Evolutionary conservation across 2,888 invertebrate species (phyloP), one percentile per base, ranked within the genome.

Genomic region (Salticus scenicus): DNA sequence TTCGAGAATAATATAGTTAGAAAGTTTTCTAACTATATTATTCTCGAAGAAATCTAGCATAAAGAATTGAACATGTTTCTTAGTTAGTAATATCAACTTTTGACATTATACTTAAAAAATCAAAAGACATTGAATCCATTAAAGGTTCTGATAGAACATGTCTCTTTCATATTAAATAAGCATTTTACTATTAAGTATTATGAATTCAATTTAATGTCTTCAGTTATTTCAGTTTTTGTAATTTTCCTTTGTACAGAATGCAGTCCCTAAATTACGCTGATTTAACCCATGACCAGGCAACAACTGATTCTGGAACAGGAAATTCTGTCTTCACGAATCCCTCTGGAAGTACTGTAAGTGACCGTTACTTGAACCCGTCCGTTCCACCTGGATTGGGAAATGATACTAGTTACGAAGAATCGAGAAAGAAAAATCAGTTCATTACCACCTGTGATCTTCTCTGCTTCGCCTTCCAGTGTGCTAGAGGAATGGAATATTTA

Each of bases 401-500:
- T 5, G 79, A 75, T 14, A 30, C 31, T 7, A 42, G 66, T 27
- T 37, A 63, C 10, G 75, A 86, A 47, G 86, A 71, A 17, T 2
- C 30, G 1, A 51, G 28, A 24, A 73, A 64, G 28, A 72, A 63
- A 31, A 57, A 82, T 31, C 17, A 37, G 0, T 87, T 89, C 30
- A 81, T 90, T 8, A 91, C 91, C 20, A 97, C 97, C 0, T 94
- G 95, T 73, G 97, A 97, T 91, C 92, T 98, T 8, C 92, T 98
- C 17, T 95, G 95, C 73, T 98, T 96, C 96, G 94, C 96, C 0
- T 98, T 96, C 91, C 98, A 98, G 92, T 96, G 98, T 1, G 96
- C 98, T 0, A 93, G 97, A 63, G 98, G 98, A 76, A 98, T 98
- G 98, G 97, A 98, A 89, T 98, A 98, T 90, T 93, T 98, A 17